phyloP scores from a whole-genome alignment of 2,113 vertebrate genomes.

The Danio rerio region GRCz12tu NC_133177.1:34880001-34880500 shows the following conservation, averaged over 20 bases:
- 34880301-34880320: conserved; percentile 1
- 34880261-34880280: conserved; percentile 26
- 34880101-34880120: background rate
- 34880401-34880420: conserved; percentile 5
- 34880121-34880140: background rate
- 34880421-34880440: background rate
- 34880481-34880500: background rate
- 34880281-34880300: conserved; percentile 46
- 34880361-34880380: background rate
- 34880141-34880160: conserved; percentile 33
- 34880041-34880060: background rate
- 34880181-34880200: background rate
- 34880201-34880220: conserved; percentile 27
- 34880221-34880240: conserved; percentile 11
- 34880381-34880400: conserved; percentile 19
- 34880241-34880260: conserved; percentile 19
- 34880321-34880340: conserved; percentile 18
- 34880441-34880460: conserved; percentile 12
- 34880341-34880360: background rate
- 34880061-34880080: background rate
- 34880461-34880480: background rate
- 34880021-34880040: background rate
- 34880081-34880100: background rate
- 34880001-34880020: background rate
- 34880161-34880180: background rate